Evolutionary conservation across 1,140 invertebrate genomes (phyloP).

Genomic region (Musca domestica): DNA sequence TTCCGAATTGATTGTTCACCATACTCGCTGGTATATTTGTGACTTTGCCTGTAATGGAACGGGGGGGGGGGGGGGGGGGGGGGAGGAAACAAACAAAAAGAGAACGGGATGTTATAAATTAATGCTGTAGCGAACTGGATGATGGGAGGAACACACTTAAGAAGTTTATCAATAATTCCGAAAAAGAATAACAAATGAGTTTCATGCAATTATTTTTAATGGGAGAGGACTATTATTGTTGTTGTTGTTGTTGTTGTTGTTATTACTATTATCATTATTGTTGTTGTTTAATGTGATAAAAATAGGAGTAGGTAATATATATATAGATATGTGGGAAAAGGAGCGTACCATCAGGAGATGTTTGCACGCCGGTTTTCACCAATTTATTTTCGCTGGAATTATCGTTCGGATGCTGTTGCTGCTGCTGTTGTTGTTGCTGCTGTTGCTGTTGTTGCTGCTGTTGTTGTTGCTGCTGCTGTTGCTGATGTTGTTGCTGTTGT

Average conservation of each 20-base stretch:
- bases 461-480: slow-evolving; percentile 11
- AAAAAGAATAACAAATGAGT: no score
- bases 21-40: slow-evolving; percentile 97
- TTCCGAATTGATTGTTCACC: slow-evolving; percentile 99
- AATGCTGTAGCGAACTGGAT: no score
- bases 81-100: background rate
- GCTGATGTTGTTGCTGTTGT: slow-evolving; percentile 12
- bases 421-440: slow-evolving; percentile 15
- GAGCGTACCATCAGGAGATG: slow-evolving; percentile 81
- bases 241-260: background rate
- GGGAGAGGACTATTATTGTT: no score
- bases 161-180: background rate
- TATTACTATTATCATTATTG: no score
- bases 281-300: slow-evolving; percentile 2
- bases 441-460: slow-evolving; percentile 15
- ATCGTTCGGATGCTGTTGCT: slow-evolving; percentile 48
- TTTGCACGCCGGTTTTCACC: slow-evolving; percentile 85
- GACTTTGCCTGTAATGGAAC: slow-evolving; percentile 70
- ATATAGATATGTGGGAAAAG: slow-evolving; percentile 4
- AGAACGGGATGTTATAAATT: background rate
- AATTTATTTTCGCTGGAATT: slow-evolving; percentile 55
- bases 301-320: background rate
- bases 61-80: no score
- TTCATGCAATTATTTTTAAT: no score
- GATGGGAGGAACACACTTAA: no score